Conservation (phyloP, 2,888 invertebrate genomes). For the Erpobdella octoculata region DNA sequence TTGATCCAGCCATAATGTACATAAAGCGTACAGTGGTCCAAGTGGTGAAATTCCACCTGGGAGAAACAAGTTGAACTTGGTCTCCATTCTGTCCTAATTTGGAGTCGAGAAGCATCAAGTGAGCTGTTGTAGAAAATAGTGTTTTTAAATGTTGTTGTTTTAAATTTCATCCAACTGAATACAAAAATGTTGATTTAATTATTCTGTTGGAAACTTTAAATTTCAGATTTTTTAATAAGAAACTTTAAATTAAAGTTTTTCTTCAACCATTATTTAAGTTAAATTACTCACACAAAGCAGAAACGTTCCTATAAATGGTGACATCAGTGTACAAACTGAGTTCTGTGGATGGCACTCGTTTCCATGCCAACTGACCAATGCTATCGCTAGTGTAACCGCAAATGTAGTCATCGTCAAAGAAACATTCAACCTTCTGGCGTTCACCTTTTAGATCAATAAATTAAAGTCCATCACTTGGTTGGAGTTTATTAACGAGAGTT, state of each 20-base stretch:
- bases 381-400: slow-evolving; percentile 11
- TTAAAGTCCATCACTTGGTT: too few species aligned
- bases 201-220: too few species aligned
- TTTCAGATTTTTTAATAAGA: too few species aligned
- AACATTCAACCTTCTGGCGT: slow-evolving; percentile 4
- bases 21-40: slow-evolving; percentile 3
- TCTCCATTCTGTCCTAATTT: slow-evolving; percentile 28
- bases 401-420: slow-evolving; percentile 13
- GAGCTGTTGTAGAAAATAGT: too few species aligned
- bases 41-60: slow-evolving; percentile 20
- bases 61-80: slow-evolving; percentile 27
- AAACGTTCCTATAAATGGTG: slow-evolving; percentile 7
- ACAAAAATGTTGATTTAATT: too few species aligned
- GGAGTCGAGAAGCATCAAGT: slow-evolving; percentile 29
- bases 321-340: background rate
- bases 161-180: too few species aligned
- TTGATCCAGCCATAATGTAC: slow-evolving; percentile 23
- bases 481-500: too few species aligned
- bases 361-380: slow-evolving; percentile 6
- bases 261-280: background rate
- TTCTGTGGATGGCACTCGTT: background rate
- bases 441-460: too few species aligned
- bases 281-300: background rate
- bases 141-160: too few species aligned
- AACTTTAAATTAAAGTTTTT: background rate